Conservation (phyloP, 2,888 invertebrate species). For the Brachyptera risi region DNA sequence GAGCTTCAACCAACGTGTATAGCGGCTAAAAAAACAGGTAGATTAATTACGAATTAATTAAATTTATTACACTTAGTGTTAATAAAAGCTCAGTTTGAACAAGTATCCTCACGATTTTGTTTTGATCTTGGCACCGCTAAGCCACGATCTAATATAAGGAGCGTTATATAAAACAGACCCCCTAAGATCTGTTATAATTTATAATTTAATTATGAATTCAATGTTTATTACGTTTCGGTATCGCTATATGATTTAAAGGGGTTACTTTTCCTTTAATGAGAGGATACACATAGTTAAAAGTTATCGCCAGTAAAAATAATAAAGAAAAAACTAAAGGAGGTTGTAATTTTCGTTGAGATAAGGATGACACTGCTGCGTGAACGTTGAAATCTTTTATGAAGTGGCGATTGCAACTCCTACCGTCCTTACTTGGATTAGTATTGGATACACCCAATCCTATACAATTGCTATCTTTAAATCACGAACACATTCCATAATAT, state of each 20-base stretch:
- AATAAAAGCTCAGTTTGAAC: slow-evolving; percentile 1
- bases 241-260: slow-evolving; percentile 20
- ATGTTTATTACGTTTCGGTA: background rate
- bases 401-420: slow-evolving; percentile 11
- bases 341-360: slow-evolving; percentile 5
- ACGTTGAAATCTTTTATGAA: slow-evolving; percentile 12
- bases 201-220: slow-evolving; percentile 18
- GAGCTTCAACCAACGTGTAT: too few relatives aligned
- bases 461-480: slow-evolving; percentile 17
- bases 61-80: too few relatives aligned
- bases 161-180: background rate
- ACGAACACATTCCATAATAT: background rate
- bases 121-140: slow-evolving; percentile 1
- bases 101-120: background rate
- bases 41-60: too few relatives aligned
- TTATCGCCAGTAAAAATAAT: too few relatives aligned
- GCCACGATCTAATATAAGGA: background rate
- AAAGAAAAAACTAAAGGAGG: background rate
- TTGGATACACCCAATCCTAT: slow-evolving; percentile 10
- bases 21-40: too few relatives aligned
- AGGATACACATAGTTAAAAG: slow-evolving; percentile 9
- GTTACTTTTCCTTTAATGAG: slow-evolving; percentile 12
- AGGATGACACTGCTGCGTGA: background rate
- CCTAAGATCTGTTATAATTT: slow-evolving; percentile 9
- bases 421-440: slow-evolving; percentile 15